phyloP scores from a whole-genome alignment of 2,888 invertebrate species.

The Anagyrus pseudococci region DNA sequence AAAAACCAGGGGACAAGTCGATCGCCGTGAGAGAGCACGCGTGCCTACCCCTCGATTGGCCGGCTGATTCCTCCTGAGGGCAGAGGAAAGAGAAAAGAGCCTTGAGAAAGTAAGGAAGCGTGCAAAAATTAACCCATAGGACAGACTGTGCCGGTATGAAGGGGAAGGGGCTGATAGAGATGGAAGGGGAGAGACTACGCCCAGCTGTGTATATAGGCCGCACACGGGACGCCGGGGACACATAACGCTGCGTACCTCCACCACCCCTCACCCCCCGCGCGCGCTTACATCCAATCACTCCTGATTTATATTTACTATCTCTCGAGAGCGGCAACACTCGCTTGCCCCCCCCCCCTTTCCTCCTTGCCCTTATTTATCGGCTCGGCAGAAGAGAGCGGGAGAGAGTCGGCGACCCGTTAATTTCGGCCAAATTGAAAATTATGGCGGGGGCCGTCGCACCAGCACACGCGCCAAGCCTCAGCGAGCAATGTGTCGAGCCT shows the following conservation, averaged over 20 bases:
- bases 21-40: no score
- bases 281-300: conserved; percentile 62
- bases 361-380: conserved; percentile 54
- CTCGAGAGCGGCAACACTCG: no score
- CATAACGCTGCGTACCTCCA: no score
- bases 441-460: no score
- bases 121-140: conserved; percentile 1
- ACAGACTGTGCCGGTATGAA: background rate
- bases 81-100: background rate
- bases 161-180: conserved; percentile 1
- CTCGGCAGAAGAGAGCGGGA: conserved; percentile 39
- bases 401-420: conserved; percentile 56
- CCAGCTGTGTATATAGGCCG: conserved; percentile 37
- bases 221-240: conserved; percentile 62
- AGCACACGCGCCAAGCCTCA: no score
- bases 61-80: no score
- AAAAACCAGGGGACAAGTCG: no score
- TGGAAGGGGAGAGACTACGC: background rate
- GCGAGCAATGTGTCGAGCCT: no score
- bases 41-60: no score
- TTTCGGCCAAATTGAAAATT: conserved; percentile 61
- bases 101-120: background rate
- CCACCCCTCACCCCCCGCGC: conserved; percentile 44
- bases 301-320: conserved; percentile 63
- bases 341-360: no score